Base-by-base conservation (phyloP, 2,797 vertebrate species). In the Amphiprion clarkii region DNA sequence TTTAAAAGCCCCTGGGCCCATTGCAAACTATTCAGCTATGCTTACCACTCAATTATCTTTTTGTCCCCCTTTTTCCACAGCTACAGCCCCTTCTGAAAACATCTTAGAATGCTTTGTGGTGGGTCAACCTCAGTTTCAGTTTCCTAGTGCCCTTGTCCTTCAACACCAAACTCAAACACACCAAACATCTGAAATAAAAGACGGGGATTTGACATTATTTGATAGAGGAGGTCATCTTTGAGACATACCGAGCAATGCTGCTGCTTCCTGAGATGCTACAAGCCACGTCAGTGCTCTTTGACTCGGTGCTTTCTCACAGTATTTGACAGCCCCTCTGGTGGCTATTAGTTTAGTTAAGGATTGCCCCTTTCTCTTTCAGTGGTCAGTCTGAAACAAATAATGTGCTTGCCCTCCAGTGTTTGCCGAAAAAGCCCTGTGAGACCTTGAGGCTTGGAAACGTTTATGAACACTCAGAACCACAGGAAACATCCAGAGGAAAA, bases 11-110 rank as follows among this genome's bases (percentile, higher is more conserved):
- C 91, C 57, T 77, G 90, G 87, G 88, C 52, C 86, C 81, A 66
- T 64, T 67, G 83, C 81, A 84, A 79, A 90, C 88, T 78, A 89
- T 82, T 82, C 80, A 78, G 65, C 86, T 91, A 81, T 89, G 89
- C 89, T 93, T 92, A 92, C 88, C 90, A 90, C 93, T 92, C 90
- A 92, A 89, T 94, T 92, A 93, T 89, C 87, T 89, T 84, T 79
- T 78, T 84, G 86, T 87, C 82, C 88, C 33, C 68, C 12, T 72
- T 68, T 75, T 88, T 70, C 58, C 0, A 49, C 85, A 64, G 29
- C 67, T 76, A 82, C 90, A 91, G 79, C 65, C 76, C 77, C 74
- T 56, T 75, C 67, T 66, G 78, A 91, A 90, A 88, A 89, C 79
- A 90, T 62, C 81, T 72, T 75, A 40, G 63, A 67, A 25, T 33